Conservation (phyloP, 2,797 vertebrate genomes). For the Pogonophryne albipinna region DNA sequence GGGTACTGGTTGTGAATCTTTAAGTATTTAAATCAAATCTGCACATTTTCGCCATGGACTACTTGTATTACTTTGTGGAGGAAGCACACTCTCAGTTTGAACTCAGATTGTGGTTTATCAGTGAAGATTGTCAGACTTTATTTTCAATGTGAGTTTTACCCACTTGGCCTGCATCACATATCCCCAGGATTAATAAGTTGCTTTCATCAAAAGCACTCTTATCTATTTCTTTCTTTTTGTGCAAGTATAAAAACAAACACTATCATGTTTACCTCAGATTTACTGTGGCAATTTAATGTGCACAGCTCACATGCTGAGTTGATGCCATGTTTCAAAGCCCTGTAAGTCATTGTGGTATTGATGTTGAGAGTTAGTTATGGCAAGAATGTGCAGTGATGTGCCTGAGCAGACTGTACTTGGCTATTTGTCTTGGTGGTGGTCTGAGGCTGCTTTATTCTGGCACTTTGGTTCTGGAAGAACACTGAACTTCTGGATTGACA, state of each 20-base stretch:
- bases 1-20: background rate
- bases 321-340: slow-evolving; percentile 53
- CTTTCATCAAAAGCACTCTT: slow-evolving; percentile 55
- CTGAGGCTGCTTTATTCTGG: slow-evolving; percentile 68
- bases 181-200: slow-evolving; percentile 55
- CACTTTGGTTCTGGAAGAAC: slow-evolving; percentile 70
- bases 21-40: background rate
- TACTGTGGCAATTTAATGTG: slow-evolving; percentile 35
- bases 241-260: slow-evolving; percentile 42
- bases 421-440: slow-evolving; percentile 71
- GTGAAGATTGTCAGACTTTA: slow-evolving; percentile 33
- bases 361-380: slow-evolving; percentile 68
- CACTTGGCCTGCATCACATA: slow-evolving; percentile 30
- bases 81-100: slow-evolving; percentile 28
- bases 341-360: slow-evolving; percentile 64
- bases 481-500: slow-evolving; percentile 65
- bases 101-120: slow-evolving; percentile 33
- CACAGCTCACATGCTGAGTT: slow-evolving; percentile 38
- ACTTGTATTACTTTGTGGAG: slow-evolving; percentile 1
- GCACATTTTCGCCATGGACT: slow-evolving; percentile 22
- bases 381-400: slow-evolving; percentile 64
- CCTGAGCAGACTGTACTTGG: slow-evolving; percentile 53
- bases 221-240: slow-evolving; percentile 53
- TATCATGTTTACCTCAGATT: slow-evolving; percentile 54
- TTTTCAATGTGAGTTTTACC: slow-evolving; percentile 62